Evolutionary conservation across 2,797 vertebrate genomes (phyloP).

Genomic region (Lithobates sylvaticus): DNA sequence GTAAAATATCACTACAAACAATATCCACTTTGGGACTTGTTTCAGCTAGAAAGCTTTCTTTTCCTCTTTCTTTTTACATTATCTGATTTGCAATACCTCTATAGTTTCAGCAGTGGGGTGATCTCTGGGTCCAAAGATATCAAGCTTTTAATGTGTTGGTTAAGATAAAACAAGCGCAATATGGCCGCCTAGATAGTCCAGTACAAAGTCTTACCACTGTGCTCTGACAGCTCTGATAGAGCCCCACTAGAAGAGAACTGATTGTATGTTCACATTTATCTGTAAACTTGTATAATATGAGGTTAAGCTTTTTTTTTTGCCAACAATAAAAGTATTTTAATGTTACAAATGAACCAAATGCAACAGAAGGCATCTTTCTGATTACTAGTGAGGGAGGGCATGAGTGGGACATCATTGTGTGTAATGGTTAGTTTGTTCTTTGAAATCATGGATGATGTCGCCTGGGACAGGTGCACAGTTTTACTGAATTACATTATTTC

Average conservation of each 20-base stretch:
- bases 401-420: background rate
- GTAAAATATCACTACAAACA: slow-evolving; percentile 54
- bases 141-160: slow-evolving; percentile 19
- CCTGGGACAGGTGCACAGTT: background rate
- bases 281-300: background rate
- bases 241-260: background rate
- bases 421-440: background rate
- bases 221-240: slow-evolving; percentile 5
- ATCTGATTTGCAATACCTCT: slow-evolving; percentile 34
- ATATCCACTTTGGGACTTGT: slow-evolving; percentile 41
- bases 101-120: slow-evolving; percentile 17
- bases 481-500: background rate
- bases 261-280: background rate
- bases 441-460: background rate
- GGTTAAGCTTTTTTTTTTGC: background rate
- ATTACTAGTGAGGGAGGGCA: background rate
- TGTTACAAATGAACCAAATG: background rate
- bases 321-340: background rate
- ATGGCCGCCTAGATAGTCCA: slow-evolving; percentile 21
- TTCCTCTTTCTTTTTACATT: background rate
- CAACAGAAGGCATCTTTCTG: background rate
- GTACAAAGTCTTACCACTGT: slow-evolving; percentile 6
- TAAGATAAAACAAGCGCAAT: slow-evolving; percentile 13
- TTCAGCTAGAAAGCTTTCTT: slow-evolving; percentile 31
- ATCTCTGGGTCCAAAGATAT: slow-evolving; percentile 41